A percentile compares a stretch with the other conserved stretches of the same genome.
phyloP scores from a whole-genome alignment of 2,113 vertebrate species.

The Plectropomus leopardus region DNA sequence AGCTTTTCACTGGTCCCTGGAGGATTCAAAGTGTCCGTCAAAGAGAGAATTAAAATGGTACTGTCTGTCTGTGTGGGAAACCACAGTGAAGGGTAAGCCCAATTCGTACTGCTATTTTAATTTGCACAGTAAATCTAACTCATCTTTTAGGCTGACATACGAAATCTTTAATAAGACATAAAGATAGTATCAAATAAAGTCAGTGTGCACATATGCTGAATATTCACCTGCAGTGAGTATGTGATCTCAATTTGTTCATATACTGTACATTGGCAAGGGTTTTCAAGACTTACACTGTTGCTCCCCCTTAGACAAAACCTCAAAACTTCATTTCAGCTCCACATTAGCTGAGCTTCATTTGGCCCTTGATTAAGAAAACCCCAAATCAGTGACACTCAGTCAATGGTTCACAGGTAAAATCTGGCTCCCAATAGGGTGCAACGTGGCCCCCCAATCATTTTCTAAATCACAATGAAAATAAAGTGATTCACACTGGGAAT shows the following conservation, averaged over 20 bases:
- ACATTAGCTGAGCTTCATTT: too few species aligned
- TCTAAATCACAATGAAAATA: too few species aligned
- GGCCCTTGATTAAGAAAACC: too few species aligned
- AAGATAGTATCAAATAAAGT: neutral
- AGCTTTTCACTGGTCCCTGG: neutral
- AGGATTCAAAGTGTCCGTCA: constrained; percentile 46
- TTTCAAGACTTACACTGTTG: neutral
- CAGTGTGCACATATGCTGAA: neutral
- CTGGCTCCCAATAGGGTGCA: too few species aligned
- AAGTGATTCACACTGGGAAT: too few species aligned
- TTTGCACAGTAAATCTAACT: neutral
- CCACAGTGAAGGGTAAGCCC: neutral
- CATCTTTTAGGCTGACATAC: neutral
- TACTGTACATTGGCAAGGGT: neutral
- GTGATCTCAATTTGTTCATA: neutral
- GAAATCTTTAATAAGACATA: neutral
- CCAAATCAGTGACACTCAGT: too few species aligned
- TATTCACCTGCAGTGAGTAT: neutral
- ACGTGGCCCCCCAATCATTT: too few species aligned
- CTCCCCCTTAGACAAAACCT: too few species aligned
- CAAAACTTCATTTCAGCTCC: too few species aligned
- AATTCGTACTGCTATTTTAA: neutral
- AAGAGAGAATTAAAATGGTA: constrained; percentile 16
- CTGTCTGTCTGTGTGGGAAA: neutral
- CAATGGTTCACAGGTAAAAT: too few species aligned